These are phyloP conservation scores for Oegoconia quadripuncta DNA, from an alignment of 2,888 invertebrate genomes.

Conservation along the genomic window DNA sequence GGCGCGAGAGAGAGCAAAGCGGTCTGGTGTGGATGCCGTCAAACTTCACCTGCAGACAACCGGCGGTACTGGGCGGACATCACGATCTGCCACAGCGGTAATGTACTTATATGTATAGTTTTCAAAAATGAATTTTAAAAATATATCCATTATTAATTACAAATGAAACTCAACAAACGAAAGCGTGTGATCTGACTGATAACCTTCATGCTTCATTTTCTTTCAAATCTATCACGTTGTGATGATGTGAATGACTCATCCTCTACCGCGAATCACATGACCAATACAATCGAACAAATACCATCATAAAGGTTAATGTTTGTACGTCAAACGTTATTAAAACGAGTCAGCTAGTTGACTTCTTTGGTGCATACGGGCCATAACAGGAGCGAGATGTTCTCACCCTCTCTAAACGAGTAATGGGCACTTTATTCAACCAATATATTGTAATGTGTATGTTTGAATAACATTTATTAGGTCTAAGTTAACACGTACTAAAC, in stretches of 20 bases:
- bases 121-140: no score
- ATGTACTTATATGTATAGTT: background rate
- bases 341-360: background rate
- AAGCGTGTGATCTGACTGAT: no score
- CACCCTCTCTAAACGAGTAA: background rate
- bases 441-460: no score
- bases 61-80: slow-evolving; percentile 65
- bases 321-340: background rate
- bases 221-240: no score
- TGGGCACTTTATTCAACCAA: no score
- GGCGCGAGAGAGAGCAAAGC: slow-evolving; percentile 43
- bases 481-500: background rate
- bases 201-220: no score
- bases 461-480: no score
- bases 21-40: slow-evolving; percentile 69
- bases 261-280: background rate
- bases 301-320: background rate
- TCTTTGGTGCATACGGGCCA: no score
- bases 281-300: background rate
- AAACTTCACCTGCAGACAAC: slow-evolving; percentile 62
- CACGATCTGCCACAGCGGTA: slow-evolving; percentile 56
- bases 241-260: background rate
- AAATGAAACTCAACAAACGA: no score
- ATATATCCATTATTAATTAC: no score
- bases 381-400: no score